Evolutionary conservation across 92 coral and sea anemone genomes (phyloP).

Genomic region (Diadumene lineata): DNA sequence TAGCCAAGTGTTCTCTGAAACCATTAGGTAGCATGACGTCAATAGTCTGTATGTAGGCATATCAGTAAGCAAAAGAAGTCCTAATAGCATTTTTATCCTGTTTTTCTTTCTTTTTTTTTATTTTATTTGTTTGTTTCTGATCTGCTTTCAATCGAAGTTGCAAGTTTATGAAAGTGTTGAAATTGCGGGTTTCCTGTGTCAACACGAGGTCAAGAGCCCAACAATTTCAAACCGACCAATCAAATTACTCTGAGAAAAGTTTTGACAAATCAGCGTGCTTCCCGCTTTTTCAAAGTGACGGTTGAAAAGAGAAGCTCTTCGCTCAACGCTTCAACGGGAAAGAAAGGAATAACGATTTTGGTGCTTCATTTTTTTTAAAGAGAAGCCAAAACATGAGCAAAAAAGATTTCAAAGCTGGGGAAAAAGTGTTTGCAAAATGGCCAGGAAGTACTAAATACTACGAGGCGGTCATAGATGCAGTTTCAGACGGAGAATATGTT

Average conservation of each 20-base stretch:
- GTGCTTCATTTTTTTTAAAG: not conserved
- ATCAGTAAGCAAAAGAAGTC: too few species aligned
- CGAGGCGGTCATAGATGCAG: conserved; percentile 67
- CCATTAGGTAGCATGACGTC: too few species aligned
- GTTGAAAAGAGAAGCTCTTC: conserved; percentile 21
- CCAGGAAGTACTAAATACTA: conserved; percentile 87
- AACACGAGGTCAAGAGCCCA: not conserved
- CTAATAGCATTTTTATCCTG: too few species aligned
- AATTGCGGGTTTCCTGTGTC: conserved; percentile 5
- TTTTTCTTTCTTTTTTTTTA: too few species aligned
- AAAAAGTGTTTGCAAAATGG: conserved; percentile 87
- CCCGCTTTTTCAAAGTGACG: conserved; percentile 61
- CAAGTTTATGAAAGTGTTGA: not conserved
- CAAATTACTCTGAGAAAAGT: not conserved
- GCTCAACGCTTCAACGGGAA: conserved; percentile 9
- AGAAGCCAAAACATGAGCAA: conserved; percentile 26
- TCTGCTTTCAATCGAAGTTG: not conserved
- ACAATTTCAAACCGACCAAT: conserved; percentile 39
- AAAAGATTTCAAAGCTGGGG: conserved; percentile 52
- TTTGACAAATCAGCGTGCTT: conserved; percentile 38
- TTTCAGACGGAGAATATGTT: conserved; percentile 44
- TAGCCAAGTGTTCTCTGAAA: too few species aligned
- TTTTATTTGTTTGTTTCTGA: not conserved
- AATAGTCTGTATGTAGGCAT: too few species aligned
- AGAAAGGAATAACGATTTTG: not conserved